Conservation (phyloP, 1,140 invertebrate species). For the Pseudomyrmex gracilis region DNA sequence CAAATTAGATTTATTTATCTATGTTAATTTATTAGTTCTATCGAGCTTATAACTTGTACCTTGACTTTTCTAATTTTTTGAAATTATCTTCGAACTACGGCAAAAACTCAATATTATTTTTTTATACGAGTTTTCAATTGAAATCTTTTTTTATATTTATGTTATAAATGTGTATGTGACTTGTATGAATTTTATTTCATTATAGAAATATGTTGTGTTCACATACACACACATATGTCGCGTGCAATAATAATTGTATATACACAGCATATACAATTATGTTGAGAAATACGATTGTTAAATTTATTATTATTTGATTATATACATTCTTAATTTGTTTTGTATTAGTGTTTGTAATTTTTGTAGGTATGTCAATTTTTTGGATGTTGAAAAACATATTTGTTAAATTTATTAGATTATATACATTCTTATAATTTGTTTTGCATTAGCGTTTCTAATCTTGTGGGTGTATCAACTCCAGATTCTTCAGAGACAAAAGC, state of each 20-base stretch:
- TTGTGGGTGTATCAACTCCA: too few relatives aligned
- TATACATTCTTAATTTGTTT: not conserved
- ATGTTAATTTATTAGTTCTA: not conserved
- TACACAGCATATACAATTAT: not conserved
- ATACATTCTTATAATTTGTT: not conserved
- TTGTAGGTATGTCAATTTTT: too few relatives aligned
- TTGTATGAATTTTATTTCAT: too few relatives aligned
- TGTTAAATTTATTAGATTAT: slow-evolving; percentile 21
- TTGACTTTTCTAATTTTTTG: not conserved
- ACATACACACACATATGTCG: not conserved
- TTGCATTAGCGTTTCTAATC: too few relatives aligned
- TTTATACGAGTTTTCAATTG: not conserved
- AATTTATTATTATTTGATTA: slow-evolving; percentile 13
- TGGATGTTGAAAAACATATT: not conserved
- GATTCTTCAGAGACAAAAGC: not conserved
- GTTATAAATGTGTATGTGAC: not conserved
- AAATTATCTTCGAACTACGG: not conserved
- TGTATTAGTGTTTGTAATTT: too few relatives aligned
- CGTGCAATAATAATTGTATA: slow-evolving; percentile 10
- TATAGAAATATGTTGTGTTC: too few relatives aligned
- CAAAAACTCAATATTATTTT: not conserved
- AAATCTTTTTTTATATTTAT: slow-evolving; percentile 23
- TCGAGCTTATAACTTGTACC: slow-evolving; percentile 1
- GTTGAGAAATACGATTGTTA: not conserved
- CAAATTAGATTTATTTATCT: slow-evolving; percentile 15